phyloP scores from a whole-genome alignment of 2,113 vertebrate species.

The Cyphomyrus discorhynchus region DNA sequence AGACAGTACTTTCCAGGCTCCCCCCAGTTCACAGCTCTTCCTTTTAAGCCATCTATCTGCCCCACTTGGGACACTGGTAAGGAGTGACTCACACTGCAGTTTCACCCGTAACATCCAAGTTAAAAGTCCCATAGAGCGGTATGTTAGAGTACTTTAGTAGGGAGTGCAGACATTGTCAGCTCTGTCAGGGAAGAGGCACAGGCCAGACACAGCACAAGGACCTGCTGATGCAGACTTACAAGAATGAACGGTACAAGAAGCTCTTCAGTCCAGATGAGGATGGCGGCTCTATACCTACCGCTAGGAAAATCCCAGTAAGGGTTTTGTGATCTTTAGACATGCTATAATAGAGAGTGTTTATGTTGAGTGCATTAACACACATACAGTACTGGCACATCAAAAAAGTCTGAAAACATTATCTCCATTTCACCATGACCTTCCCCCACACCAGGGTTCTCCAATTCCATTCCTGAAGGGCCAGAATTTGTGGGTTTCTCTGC shows the following conservation, averaged over 20 bases:
- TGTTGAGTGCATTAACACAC: conserved; percentile 30
- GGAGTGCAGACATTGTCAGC: not conserved
- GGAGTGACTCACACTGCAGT: not conserved
- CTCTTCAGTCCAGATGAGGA: conserved; percentile 60
- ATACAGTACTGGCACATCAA: not conserved
- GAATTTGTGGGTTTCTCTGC: not conserved
- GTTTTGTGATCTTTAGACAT: conserved; percentile 58
- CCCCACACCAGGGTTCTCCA: not conserved
- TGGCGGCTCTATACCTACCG: conserved; percentile 62
- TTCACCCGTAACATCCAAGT: not conserved
- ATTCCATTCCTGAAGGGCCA: not conserved
- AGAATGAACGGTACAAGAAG: conserved; percentile 54
- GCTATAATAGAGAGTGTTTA: conserved; percentile 51
- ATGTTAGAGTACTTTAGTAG: conserved; percentile 22
- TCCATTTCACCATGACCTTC: not conserved
- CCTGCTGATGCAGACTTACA: conserved; percentile 35
- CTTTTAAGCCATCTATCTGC: not conserved
- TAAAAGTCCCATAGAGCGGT: not conserved
- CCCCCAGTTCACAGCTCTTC: not conserved
- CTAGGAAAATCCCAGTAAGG: conserved; percentile 66
- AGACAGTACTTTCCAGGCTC: not conserved
- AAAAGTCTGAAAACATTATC: not conserved
- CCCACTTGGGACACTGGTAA: not conserved
- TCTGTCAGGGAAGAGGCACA: conserved; percentile 43
- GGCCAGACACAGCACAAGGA: not conserved